Conservation (phyloP, 2,797 vertebrate species). For the Epinephelus coioides region DNA sequence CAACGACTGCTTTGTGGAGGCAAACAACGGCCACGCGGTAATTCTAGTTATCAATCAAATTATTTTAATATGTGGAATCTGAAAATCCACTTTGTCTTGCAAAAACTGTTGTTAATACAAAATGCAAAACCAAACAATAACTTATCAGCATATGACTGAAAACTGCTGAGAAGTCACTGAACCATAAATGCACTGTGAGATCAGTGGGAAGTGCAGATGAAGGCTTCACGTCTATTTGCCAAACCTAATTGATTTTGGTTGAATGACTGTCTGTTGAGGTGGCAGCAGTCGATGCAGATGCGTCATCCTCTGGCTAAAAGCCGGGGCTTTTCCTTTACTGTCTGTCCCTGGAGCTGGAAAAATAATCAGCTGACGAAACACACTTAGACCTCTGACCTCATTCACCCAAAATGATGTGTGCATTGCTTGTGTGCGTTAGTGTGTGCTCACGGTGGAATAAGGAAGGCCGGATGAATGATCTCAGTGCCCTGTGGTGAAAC, state of each 20-base stretch:
- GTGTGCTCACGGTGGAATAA: slow-evolving; percentile 23
- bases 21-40: no score
- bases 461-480: slow-evolving; percentile 30
- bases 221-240: slow-evolving; percentile 31
- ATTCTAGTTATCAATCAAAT: neutral
- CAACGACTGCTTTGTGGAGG: no score
- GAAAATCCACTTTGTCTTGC: neutral
- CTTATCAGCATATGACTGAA: neutral
- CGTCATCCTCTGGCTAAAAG: slow-evolving; percentile 67
- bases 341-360: slow-evolving; percentile 53
- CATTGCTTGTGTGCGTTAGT: slow-evolving; percentile 6
- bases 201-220: slow-evolving; percentile 29
- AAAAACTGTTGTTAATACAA: neutral
- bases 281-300: slow-evolving; percentile 24
- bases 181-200: neutral
- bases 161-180: neutral
- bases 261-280: slow-evolving; percentile 23
- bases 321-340: slow-evolving; percentile 1
- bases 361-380: slow-evolving; percentile 63
- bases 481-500: slow-evolving; percentile 8
- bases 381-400: slow-evolving; percentile 59
- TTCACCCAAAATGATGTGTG: slow-evolving; percentile 20
- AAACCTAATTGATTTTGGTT: slow-evolving; percentile 48
- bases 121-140: neutral
- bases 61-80: neutral